Conservation (phyloP, 2,113 vertebrate genomes). For the Muntiacus reevesi region DNA sequence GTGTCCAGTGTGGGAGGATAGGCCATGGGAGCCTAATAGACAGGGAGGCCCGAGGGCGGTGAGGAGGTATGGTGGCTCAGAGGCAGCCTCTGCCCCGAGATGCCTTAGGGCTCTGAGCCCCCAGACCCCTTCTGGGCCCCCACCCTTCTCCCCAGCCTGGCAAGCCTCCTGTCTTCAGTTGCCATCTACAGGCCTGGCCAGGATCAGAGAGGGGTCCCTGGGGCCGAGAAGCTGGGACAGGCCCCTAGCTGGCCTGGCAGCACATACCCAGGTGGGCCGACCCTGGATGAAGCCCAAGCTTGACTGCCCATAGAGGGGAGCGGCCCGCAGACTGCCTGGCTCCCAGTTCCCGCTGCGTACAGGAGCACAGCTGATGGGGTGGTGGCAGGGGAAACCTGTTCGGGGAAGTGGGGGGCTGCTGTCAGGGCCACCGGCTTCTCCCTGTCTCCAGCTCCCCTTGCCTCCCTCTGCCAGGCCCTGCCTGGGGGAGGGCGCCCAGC, state of each 20-base stretch:
- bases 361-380: fast-evolving
- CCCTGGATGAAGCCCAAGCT: background rate
- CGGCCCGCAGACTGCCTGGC: too few species aligned
- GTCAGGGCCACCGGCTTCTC: background rate
- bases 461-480: background rate
- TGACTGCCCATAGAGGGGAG: too few species aligned
- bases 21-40: background rate
- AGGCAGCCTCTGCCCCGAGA: background rate
- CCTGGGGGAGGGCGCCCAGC: background rate
- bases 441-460: background rate
- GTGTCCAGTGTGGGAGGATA: background rate
- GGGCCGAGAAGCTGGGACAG: background rate
- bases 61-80: background rate
- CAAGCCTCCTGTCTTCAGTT: background rate
- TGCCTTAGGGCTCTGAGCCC: background rate
- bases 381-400: fast-evolving
- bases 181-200: background rate
- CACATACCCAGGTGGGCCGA: fast-evolving
- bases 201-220: background rate
- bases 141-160: too few species aligned
- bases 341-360: background rate
- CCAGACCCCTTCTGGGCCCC: background rate
- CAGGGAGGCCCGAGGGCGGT: fast-evolving
- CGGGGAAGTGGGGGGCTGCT: fast-evolving
- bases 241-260: too few species aligned